Percentiles rank a stretch among this genome's conserved stretches.
Conservation (phyloP, 2,113 vertebrate genomes). For the Oncorhynchus clarkii region DNA sequence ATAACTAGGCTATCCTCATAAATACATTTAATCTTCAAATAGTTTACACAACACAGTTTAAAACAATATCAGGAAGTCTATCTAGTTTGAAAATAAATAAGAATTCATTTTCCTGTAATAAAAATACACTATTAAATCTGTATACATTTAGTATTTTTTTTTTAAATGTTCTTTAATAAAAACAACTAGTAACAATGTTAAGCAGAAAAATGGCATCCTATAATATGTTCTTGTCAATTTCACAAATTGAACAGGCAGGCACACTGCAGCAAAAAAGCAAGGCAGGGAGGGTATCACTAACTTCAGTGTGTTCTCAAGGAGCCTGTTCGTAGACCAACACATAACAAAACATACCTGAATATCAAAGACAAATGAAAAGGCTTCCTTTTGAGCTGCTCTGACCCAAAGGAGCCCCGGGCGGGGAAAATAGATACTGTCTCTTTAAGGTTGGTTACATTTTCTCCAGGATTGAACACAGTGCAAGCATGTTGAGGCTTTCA, state of each 20-base stretch:
- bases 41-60: conserved; percentile 52
- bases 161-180: conserved; percentile 47
- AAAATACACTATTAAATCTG: conserved; percentile 76
- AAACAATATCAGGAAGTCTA: conserved; percentile 53
- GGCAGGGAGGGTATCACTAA: conserved; percentile 61
- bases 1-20: conserved; percentile 41
- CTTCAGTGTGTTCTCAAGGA: conserved; percentile 47
- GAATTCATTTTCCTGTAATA: conserved; percentile 69
- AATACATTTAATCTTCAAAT: conserved; percentile 55
- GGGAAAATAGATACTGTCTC: conserved; percentile 73
- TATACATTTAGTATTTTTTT: conserved; percentile 56
- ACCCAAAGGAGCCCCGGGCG: conserved; percentile 36
- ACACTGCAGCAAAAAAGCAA: conserved; percentile 72
- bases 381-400: conserved; percentile 39
- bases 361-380: conserved; percentile 22
- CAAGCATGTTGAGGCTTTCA: conserved; percentile 47
- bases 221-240: conserved; percentile 79
- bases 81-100: conserved; percentile 67
- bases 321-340: conserved; percentile 37
- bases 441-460: conserved; percentile 57
- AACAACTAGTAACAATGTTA: conserved; percentile 62
- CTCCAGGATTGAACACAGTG: conserved; percentile 58
- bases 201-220: conserved; percentile 65
- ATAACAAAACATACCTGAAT: conserved; percentile 43
- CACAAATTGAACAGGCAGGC: conserved; percentile 77